phyloP scores from a whole-genome alignment of 2,113 vertebrate genomes.

The Procapra przewalskii region DNA sequence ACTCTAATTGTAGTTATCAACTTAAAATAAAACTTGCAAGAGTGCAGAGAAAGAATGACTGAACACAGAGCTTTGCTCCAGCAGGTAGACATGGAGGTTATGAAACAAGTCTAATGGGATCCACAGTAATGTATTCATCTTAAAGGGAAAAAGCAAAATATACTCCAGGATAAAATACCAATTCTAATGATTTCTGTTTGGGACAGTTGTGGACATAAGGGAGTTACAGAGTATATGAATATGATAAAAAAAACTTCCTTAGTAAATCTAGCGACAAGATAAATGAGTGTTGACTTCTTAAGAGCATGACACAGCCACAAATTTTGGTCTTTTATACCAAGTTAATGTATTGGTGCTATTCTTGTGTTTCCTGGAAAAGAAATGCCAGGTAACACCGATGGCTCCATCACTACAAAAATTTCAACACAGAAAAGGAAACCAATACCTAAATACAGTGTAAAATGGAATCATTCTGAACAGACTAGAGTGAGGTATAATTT shows the following conservation, averaged over 20 bases:
- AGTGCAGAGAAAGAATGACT: not conserved
- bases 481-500: not conserved
- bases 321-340: not conserved
- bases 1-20: not conserved
- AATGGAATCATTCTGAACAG: conserved; percentile 11
- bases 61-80: not conserved
- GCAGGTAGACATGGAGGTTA: not conserved
- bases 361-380: conserved; percentile 28
- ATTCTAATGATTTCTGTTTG: not conserved
- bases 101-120: not conserved
- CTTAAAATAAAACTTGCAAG: not conserved
- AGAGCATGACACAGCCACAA: not conserved
- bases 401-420: not conserved
- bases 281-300: not conserved
- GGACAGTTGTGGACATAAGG: not conserved
- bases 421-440: not conserved
- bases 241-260: not conserved
- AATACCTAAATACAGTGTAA: not conserved
- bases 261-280: not conserved
- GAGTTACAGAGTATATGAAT: not conserved
- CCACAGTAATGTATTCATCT: not conserved
- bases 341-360: not conserved
- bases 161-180: not conserved
- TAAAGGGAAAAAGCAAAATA: not conserved
- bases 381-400: not conserved